phyloP scores from a whole-genome alignment of 2,888 invertebrate genomes.

The Eupithecia subfuscata region DNA sequence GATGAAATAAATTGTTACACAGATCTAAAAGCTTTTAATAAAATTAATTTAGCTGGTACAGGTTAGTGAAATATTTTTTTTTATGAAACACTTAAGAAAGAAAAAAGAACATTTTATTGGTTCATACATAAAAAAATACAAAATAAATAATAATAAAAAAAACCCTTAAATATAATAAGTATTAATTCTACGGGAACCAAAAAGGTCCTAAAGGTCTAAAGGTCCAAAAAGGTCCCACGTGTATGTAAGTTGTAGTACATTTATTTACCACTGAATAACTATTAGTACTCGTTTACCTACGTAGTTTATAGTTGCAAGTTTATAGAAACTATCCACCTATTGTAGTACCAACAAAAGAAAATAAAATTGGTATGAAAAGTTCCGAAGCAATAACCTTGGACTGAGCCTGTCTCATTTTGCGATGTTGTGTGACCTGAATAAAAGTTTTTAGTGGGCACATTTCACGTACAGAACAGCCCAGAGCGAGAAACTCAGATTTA shows the following conservation, averaged over 20 bases:
- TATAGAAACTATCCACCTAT: neutral
- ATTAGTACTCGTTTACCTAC: neutral
- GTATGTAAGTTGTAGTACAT: neutral
- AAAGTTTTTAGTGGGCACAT: slow-evolving; percentile 12
- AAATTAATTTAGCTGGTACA: too few relatives aligned
- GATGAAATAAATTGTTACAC: neutral
- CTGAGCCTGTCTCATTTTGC: slow-evolving; percentile 12
- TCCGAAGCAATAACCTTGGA: slow-evolving; percentile 8
- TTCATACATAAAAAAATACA: too few relatives aligned
- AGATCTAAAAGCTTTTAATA: neutral
- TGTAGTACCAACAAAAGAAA: slow-evolving; percentile 5
- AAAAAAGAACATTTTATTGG: too few relatives aligned
- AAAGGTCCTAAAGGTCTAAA: too few relatives aligned
- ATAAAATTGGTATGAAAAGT: slow-evolving; percentile 8
- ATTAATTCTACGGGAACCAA: too few relatives aligned
- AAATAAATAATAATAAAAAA: too few relatives aligned
- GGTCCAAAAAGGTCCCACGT: too few relatives aligned
- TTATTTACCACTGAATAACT: neutral
- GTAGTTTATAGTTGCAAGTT: neutral
- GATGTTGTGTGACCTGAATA: slow-evolving; percentile 8
- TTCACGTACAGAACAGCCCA: slow-evolving; percentile 2
- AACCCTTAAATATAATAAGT: too few relatives aligned
- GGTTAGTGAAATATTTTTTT: too few relatives aligned
- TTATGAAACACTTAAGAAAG: too few relatives aligned
- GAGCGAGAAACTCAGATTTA: slow-evolving; percentile 1